Evolutionary conservation across 2,113 vertebrate genomes (phyloP).

Genomic region (Excalfactoria chinensis): DNA sequence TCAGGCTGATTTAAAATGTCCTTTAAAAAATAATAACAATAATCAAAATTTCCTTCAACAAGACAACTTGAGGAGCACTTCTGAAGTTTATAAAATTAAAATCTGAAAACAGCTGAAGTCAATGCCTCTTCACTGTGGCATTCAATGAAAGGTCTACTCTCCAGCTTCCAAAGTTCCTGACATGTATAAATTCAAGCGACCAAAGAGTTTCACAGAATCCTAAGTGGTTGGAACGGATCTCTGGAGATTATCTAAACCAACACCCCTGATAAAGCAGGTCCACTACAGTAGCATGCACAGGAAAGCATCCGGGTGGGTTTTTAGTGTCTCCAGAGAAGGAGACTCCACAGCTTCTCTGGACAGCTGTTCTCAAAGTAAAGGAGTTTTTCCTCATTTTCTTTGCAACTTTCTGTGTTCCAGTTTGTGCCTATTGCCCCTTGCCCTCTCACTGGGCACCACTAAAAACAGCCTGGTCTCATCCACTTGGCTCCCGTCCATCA

Average conservation of each 20-base stretch:
- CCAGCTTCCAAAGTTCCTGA: background rate
- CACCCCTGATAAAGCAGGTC: too few relatives aligned
- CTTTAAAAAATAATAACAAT: too few relatives aligned
- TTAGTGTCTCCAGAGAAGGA: too few relatives aligned
- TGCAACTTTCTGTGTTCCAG: background rate
- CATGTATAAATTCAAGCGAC: background rate
- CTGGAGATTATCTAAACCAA: too few relatives aligned
- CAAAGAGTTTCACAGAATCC: background rate
- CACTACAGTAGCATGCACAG: too few relatives aligned
- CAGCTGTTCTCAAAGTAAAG: too few relatives aligned
- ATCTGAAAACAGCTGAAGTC: background rate
- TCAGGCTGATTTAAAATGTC: background rate
- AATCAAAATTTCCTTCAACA: rapidly evolving
- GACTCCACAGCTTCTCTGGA: too few relatives aligned
- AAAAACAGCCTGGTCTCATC: background rate
- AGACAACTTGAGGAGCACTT: background rate
- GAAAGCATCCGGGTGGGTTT: too few relatives aligned
- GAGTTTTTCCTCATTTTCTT: too few relatives aligned
- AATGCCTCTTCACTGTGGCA: background rate
- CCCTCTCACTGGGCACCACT: background rate
- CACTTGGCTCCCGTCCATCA: background rate
- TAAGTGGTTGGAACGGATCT: too few relatives aligned
- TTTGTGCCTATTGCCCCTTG: background rate
- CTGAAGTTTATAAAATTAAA: background rate
- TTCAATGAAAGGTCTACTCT: background rate